phyloP scores from a whole-genome alignment of 92 coral and sea anemone species.

The Epizoanthus stellaris region DNA sequence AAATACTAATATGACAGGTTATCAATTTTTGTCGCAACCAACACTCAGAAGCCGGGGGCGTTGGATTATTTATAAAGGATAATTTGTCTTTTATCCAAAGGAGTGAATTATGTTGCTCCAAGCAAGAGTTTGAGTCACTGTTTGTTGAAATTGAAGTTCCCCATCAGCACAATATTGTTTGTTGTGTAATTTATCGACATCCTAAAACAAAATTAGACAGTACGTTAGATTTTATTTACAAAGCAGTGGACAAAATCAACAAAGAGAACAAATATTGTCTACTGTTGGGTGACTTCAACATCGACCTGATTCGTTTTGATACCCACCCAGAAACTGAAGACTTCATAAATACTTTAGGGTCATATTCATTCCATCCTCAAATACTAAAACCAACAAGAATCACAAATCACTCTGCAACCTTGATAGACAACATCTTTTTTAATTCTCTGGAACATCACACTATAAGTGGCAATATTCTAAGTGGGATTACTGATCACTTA shows the following conservation, averaged over 20 bases:
- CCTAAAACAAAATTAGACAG: conserved; percentile 41
- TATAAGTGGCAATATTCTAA: conserved; percentile 65
- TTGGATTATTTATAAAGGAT: conserved; percentile 60
- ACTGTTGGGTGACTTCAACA: conserved; percentile 61
- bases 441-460: conserved; percentile 59
- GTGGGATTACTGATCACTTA: conserved; percentile 60
- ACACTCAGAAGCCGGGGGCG: conserved; percentile 60
- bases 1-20: conserved; percentile 35
- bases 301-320: conserved; percentile 17
- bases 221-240: conserved; percentile 19
- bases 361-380: too few species aligned
- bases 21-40: conserved; percentile 51
- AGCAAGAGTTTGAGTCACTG: conserved; percentile 53
- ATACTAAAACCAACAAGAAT: too few species aligned
- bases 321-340: too few species aligned
- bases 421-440: conserved; percentile 47
- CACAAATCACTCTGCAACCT: too few species aligned
- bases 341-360: too few species aligned
- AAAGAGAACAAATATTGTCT: conserved; percentile 50
- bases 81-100: conserved; percentile 31
- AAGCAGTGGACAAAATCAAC: conserved; percentile 41
- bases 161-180: conserved; percentile 26
- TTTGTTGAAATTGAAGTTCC: conserved; percentile 52
- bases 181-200: conserved; percentile 63
- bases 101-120: conserved; percentile 38